These are phyloP conservation scores for Brachionus angularis DNA, from an alignment of 1,140 invertebrate species.

Conservation along the genomic window DNA sequence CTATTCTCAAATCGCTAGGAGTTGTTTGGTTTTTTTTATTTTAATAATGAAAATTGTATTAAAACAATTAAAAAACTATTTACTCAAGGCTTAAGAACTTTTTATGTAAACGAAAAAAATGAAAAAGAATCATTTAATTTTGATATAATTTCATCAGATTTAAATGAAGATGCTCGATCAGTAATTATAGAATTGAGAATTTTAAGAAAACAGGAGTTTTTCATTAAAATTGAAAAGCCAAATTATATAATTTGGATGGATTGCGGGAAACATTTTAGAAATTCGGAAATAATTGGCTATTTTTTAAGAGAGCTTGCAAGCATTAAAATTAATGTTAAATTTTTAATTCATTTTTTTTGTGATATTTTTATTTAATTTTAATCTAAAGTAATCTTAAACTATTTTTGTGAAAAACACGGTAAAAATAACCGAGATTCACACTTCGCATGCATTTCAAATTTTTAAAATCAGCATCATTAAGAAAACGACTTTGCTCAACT, in stretches of 20 bases:
- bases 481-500: background rate
- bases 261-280: slow-evolving; percentile 23
- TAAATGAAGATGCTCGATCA: slow-evolving; percentile 10
- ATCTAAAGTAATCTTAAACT: slow-evolving; percentile 18
- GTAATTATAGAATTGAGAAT: slow-evolving; percentile 18
- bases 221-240: background rate
- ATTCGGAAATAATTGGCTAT: slow-evolving; percentile 20
- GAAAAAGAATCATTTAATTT: slow-evolving; percentile 4
- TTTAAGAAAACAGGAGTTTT: slow-evolving; percentile 5
- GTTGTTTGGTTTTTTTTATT: no score
- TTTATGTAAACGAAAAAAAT: background rate
- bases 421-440: slow-evolving; percentile 28
- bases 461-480: background rate
- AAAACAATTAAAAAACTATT: background rate
- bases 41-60: no score
- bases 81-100: slow-evolving; percentile 9
- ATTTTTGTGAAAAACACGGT: slow-evolving; percentile 26
- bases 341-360: background rate
- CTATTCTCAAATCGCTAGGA: slow-evolving; percentile 5
- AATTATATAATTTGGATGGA: slow-evolving; percentile 26
- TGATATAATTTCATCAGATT: slow-evolving; percentile 26
- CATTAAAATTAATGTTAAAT: slow-evolving; percentile 11
- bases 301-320: slow-evolving; percentile 11
- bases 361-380: background rate
- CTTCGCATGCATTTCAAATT: slow-evolving; percentile 10